Evolutionary conservation across 2,113 vertebrate species (phyloP).

Genomic region (Machaerirhynchus nigripectus): DNA sequence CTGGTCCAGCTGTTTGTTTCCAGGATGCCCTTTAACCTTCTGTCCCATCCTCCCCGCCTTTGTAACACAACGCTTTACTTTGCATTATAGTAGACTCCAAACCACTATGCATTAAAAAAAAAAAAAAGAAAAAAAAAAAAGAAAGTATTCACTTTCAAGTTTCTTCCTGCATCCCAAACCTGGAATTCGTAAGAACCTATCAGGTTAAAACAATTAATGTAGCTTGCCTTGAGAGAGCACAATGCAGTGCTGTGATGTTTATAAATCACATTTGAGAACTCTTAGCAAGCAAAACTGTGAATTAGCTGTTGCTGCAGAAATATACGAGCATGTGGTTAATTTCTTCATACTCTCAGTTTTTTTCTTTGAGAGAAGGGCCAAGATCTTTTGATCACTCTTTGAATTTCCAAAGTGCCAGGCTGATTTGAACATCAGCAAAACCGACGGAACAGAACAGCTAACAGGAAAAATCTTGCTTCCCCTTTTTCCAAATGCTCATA

Average conservation of each 20-base stretch:
- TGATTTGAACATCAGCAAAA: background rate
- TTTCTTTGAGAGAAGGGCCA: background rate
- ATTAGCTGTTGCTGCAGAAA: background rate
- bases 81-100: slow-evolving; percentile 70
- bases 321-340: background rate
- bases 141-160: slow-evolving; percentile 52
- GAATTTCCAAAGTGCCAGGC: background rate
- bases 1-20: slow-evolving; percentile 85
- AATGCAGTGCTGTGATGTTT: background rate
- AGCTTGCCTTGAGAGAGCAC: background rate
- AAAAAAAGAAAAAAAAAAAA: background rate
- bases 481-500: background rate
- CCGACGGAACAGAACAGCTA: background rate
- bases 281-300: background rate
- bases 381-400: background rate
- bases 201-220: slow-evolving; percentile 24
- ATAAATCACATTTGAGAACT: background rate
- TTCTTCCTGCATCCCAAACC: slow-evolving; percentile 45
- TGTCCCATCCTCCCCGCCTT: slow-evolving; percentile 74
- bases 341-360: background rate
- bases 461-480: background rate
- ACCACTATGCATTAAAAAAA: slow-evolving; percentile 58
- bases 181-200: slow-evolving; percentile 14
- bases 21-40: slow-evolving; percentile 84
- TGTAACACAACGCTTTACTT: slow-evolving; percentile 77